These are phyloP conservation scores for Toxotes lorentzi DNA, from an alignment of 2,797 vertebrate species.

Conservation along the genomic window DNA sequence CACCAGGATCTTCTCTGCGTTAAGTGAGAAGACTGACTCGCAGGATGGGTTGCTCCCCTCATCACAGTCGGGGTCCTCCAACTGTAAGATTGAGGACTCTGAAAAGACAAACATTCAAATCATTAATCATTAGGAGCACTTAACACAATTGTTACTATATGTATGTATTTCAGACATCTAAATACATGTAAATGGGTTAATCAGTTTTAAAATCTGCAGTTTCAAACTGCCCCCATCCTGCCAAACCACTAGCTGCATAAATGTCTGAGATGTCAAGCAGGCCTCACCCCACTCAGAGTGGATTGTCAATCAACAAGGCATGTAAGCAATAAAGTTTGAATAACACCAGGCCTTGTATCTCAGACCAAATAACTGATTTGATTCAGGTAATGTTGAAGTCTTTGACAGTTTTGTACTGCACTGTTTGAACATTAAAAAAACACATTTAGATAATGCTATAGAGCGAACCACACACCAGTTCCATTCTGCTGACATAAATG, in stretches of 20 bases:
- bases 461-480: too few species aligned
- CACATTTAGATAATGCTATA: too few species aligned
- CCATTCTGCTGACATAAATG: too few species aligned
- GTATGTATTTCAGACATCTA: neutral
- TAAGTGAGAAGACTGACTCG: slow-evolving; percentile 93
- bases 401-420: neutral
- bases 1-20: slow-evolving; percentile 97
- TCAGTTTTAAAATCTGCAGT: neutral
- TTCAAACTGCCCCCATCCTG: neutral
- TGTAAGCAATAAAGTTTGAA: slow-evolving; percentile 1
- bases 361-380: neutral
- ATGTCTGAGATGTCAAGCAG: neutral
- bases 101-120: slow-evolving; percentile 44
- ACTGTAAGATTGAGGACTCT: slow-evolving; percentile 93
- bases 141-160: neutral
- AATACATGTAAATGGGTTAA: neutral
- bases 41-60: slow-evolving; percentile 90
- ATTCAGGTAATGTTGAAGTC: neutral
- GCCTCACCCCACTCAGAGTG: neutral
- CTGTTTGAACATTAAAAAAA: neutral
- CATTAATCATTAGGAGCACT: neutral
- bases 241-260: neutral
- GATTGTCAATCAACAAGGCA: neutral
- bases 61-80: slow-evolving; percentile 93
- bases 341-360: neutral